Conservation (phyloP, 2,113 vertebrate genomes). For the Pampusana beccarii region DNA sequence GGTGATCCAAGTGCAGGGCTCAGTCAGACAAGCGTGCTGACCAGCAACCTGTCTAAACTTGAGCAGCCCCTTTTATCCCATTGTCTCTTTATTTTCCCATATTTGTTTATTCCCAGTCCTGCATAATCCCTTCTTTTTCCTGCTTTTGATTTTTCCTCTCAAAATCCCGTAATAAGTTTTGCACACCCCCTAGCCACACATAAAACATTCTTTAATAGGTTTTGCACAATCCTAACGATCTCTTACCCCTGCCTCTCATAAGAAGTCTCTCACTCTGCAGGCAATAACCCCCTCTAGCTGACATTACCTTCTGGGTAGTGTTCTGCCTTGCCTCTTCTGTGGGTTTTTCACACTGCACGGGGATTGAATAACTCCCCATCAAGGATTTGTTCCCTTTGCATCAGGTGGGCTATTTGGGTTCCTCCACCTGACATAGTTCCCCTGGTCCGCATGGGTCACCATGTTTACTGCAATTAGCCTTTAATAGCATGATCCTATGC, state of each 20-base stretch:
- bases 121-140: background rate
- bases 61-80: background rate
- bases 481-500: background rate
- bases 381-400: background rate
- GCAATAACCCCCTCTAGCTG: background rate
- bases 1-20: background rate
- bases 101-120: background rate
- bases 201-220: background rate
- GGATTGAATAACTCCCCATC: background rate
- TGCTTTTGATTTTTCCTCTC: background rate
- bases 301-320: background rate
- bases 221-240: background rate
- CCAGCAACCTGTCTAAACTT: background rate
- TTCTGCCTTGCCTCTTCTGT: background rate
- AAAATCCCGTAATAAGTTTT: background rate
- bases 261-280: background rate
- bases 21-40: background rate
- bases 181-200: too few species aligned
- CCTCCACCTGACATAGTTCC: background rate
- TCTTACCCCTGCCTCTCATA: background rate
- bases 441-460: background rate
- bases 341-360: background rate
- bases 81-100: background rate
- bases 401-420: background rate
- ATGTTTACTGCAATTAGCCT: background rate